Conservation (phyloP, 2,888 invertebrate genomes). For the Sympetrum striolatum region DNA sequence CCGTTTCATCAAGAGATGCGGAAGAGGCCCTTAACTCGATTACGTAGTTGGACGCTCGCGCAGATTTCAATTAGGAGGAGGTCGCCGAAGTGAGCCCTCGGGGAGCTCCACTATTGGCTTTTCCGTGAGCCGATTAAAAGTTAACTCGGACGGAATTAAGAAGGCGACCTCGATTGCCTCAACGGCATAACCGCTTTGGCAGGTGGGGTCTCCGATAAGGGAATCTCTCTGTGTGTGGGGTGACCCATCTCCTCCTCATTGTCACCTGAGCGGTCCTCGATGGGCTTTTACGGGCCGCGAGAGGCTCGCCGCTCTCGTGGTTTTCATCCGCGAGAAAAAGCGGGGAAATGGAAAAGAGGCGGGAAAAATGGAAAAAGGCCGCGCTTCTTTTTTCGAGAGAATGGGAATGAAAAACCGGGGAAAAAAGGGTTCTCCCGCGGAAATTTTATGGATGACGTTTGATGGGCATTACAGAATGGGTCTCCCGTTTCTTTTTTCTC, state of each 20-base stretch:
- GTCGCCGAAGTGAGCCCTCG: neutral
- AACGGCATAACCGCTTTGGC: neutral
- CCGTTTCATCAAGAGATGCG: constrained; percentile 12
- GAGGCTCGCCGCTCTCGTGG: neutral
- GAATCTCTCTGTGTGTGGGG: too few species aligned
- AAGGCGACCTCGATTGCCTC: constrained; percentile 16
- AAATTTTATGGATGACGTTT: neutral
- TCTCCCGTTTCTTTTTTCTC: neutral
- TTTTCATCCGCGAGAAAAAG: neutral
- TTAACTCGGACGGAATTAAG: constrained; percentile 38
- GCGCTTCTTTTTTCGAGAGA: neutral
- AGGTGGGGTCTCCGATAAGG: neutral
- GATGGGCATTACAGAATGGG: neutral
- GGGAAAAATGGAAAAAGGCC: too few species aligned
- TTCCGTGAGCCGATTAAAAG: constrained; percentile 37
- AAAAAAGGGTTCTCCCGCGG: neutral
- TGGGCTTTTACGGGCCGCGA: neutral
- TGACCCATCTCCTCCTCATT: neutral
- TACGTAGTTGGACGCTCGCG: constrained; percentile 42
- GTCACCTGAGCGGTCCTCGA: neutral
- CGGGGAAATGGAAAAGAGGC: too few species aligned
- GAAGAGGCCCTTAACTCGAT: constrained; percentile 38
- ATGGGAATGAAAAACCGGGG: neutral
- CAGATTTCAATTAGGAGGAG: constrained; percentile 34
- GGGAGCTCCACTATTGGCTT: constrained; percentile 22